phyloP scores from a whole-genome alignment of 2,113 vertebrate genomes.

The Cinclus cinclus region DNA sequence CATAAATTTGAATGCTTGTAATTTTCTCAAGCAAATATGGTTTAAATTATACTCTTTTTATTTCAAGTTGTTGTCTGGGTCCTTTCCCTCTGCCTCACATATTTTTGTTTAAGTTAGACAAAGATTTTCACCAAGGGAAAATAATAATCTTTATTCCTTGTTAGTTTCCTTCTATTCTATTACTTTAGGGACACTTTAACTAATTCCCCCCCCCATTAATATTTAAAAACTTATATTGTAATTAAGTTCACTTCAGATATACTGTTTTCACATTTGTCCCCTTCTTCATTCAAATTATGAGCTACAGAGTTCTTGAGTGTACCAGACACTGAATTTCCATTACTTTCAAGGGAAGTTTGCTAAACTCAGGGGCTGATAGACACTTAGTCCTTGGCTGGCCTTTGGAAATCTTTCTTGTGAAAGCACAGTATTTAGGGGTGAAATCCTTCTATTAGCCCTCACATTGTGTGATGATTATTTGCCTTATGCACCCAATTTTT shows the following conservation, averaged over 20 bases:
- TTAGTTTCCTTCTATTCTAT: constrained; percentile 7
- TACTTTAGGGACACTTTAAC: not conserved
- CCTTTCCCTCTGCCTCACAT: not conserved
- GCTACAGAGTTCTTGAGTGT: not conserved
- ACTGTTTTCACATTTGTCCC: not conserved
- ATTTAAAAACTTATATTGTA: not conserved
- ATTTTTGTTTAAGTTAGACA: constrained; percentile 32
- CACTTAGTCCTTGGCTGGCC: accelerated
- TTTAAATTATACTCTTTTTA: constrained; percentile 10
- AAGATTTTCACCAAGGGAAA: constrained; percentile 8
- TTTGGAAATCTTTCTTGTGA: not conserved
- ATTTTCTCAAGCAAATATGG: not conserved
- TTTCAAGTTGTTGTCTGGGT: not conserved
- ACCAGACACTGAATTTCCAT: not conserved
- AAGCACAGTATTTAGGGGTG: not conserved
- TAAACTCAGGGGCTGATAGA: not conserved
- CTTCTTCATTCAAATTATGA: not conserved
- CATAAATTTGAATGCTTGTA: not conserved
- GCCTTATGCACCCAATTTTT: not conserved
- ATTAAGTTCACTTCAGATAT: not conserved
- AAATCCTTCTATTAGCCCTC: not conserved
- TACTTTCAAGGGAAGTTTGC: not conserved
- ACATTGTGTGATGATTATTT: not conserved
- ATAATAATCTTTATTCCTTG: not conserved
- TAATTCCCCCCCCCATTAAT: not conserved